phyloP scores from a whole-genome alignment of 2,888 invertebrate species.

The Nysson spinosus region DNA sequence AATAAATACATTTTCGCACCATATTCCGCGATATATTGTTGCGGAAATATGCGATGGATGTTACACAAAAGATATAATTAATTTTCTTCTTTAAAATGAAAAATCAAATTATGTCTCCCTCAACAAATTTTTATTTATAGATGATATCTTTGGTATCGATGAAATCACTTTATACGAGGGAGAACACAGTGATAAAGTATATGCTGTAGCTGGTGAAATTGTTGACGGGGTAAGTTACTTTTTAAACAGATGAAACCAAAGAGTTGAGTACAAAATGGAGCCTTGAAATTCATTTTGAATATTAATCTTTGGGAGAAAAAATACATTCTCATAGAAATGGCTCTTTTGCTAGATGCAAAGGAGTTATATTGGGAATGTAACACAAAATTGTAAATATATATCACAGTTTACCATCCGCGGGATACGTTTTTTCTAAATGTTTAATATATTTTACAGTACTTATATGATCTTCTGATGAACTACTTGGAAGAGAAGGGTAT shows the following conservation, averaged over 20 bases:
- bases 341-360: constrained; percentile 1
- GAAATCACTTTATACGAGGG: constrained; percentile 94
- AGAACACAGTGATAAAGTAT: constrained; percentile 91
- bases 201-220: constrained; percentile 95
- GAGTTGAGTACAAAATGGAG: constrained; percentile 45
- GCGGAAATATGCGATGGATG: constrained; percentile 7
- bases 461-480: constrained; percentile 97
- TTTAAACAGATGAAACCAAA: constrained; percentile 26
- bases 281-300: constrained; percentile 22
- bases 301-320: constrained; percentile 65
- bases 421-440: too few species aligned
- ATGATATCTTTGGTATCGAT: constrained; percentile 95
- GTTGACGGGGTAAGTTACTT: constrained; percentile 89
- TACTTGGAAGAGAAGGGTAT: constrained; percentile 97
- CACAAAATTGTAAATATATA: constrained; percentile 72
- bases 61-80: neutral
- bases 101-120: neutral
- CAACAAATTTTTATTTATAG: constrained; percentile 75
- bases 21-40: constrained; percentile 8
- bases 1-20: constrained; percentile 50
- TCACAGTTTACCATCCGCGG: too few species aligned
- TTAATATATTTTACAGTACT: constrained; percentile 85
- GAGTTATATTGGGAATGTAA: constrained; percentile 9
- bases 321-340: constrained; percentile 28
- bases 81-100: neutral